A percentile compares a stretch with the other conserved stretches of the same genome.
These are phyloP conservation scores for Pedionomus torquatus DNA, from an alignment of 2,113 vertebrate genomes.

Conservation along the genomic window DNA sequence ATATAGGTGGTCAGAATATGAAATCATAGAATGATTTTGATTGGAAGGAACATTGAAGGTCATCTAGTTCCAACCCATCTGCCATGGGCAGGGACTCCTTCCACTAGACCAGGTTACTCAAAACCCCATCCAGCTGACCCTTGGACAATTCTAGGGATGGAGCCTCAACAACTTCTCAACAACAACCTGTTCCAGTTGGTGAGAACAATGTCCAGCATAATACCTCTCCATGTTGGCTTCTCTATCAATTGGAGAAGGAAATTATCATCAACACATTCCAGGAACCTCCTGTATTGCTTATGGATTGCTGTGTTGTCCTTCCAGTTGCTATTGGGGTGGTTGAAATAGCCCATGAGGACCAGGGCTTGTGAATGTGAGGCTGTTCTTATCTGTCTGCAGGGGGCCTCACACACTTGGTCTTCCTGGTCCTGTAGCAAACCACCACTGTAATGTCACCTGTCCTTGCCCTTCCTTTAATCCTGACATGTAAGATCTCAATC, in stretches of 20 bases:
- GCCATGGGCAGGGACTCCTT: neutral
- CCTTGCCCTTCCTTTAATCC: neutral
- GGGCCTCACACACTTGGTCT: neutral
- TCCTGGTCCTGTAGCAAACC: neutral
- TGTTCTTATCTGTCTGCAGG: neutral
- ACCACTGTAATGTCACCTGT: neutral
- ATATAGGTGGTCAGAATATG: neutral
- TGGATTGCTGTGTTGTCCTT: neutral
- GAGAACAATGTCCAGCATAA: too few species aligned
- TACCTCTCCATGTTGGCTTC: neutral
- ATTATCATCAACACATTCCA: neutral
- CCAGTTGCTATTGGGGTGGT: neutral
- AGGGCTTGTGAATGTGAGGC: neutral
- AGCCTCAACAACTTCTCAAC: neutral
- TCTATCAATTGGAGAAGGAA: neutral
- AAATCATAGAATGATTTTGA: neutral
- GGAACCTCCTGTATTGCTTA: neutral
- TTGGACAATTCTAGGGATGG: neutral
- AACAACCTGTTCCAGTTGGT: too few species aligned
- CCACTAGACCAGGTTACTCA: neutral
- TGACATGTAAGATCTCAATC: neutral
- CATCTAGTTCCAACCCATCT: neutral
- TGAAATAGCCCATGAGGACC: neutral
- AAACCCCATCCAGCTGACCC: neutral
- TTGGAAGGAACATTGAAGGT: neutral